Conservation (phyloP, 2,113 vertebrate species). For the Hippocampus guttulatus region DNA sequence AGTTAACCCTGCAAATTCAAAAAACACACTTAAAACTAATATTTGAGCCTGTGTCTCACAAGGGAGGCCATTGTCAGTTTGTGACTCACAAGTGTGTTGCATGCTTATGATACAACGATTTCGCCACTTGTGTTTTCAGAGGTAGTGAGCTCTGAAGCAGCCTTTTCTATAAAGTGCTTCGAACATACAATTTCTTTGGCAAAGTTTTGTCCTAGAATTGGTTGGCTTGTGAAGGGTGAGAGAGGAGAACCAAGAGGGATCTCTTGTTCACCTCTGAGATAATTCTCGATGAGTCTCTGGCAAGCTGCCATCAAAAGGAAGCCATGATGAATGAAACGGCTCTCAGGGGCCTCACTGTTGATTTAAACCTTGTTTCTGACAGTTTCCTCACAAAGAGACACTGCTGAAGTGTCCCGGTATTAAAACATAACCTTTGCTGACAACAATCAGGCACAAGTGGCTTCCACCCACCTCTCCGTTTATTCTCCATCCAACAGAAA, state of each 20-base stretch:
- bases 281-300: conserved; percentile 67
- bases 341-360: conserved; percentile 75
- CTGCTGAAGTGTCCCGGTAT: conserved; percentile 76
- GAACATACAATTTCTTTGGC: background rate
- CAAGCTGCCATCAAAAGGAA: conserved; percentile 68
- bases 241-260: conserved; percentile 22
- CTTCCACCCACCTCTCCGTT: conserved; percentile 50
- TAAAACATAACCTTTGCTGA: conserved; percentile 86
- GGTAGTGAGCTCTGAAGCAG: background rate
- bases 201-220: conserved; percentile 19
- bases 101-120: conserved; percentile 46
- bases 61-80: conserved; percentile 59
- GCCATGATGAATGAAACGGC: conserved; percentile 80
- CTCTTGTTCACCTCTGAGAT: conserved; percentile 45
- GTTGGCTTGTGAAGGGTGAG: conserved; percentile 25
- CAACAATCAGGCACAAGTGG: conserved; percentile 80
- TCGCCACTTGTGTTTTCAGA: conserved; percentile 35
- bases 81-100: conserved; percentile 57
- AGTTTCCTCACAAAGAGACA: conserved; percentile 74
- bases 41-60: conserved; percentile 69
- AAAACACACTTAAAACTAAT: conserved; percentile 67
- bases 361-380: conserved; percentile 83
- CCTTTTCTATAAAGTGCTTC: conserved; percentile 19
- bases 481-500: conserved; percentile 58
- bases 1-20: conserved; percentile 65